A percentile compares a stretch with the other conserved stretches of the same genome.
phyloP scores from a whole-genome alignment of 2,797 vertebrate genomes.

The Poeciliopsis turneri region DNA sequence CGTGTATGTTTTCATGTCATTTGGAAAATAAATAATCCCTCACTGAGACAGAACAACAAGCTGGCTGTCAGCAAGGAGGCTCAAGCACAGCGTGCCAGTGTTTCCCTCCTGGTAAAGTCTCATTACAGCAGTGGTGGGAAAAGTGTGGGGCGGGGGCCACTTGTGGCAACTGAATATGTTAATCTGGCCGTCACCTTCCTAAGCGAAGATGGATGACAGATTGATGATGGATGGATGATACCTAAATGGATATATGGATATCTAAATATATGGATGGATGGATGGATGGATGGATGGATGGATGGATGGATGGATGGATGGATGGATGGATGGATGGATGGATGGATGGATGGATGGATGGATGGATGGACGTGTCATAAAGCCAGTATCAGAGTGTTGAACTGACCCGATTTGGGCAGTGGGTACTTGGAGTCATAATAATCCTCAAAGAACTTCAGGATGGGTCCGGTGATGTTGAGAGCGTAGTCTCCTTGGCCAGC shows the following conservation, averaged over 20 bases:
- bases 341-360: not conserved
- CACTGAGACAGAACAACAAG: not conserved
- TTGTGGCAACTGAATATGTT: not conserved
- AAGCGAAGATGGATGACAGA: no score
- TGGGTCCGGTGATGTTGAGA: slow-evolving; percentile 78
- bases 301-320: no score
- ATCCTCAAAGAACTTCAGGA: slow-evolving; percentile 85
- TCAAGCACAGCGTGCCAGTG: not conserved
- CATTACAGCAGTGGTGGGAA: not conserved
- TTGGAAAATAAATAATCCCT: not conserved
- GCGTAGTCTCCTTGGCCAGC: slow-evolving; percentile 83
- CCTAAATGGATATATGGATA: no score
- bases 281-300: no score
- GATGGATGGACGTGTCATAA: not conserved
- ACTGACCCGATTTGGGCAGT: slow-evolving; percentile 89
- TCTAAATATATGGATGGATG: no score
- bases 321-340: not conserved
- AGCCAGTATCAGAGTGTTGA: not conserved
- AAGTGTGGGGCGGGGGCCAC: not conserved
- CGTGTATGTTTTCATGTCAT: not conserved
- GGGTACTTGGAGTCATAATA: slow-evolving; percentile 86
- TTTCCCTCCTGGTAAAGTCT: not conserved
- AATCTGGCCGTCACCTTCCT: no score
- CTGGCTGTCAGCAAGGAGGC: not conserved
- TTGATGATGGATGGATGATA: no score